Conservation (phyloP, 1,140 invertebrate species). For the Saccostrea echinata region DNA sequence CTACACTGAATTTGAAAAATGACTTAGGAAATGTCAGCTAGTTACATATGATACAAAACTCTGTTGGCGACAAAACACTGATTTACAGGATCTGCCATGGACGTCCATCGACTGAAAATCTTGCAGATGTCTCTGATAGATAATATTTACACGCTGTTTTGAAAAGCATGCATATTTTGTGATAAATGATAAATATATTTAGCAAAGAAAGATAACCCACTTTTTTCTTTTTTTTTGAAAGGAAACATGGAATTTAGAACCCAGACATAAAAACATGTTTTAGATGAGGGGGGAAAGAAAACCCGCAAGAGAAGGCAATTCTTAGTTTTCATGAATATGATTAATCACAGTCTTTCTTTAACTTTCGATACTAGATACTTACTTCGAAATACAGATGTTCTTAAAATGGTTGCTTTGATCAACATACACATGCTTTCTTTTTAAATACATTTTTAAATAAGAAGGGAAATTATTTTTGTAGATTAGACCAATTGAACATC, state of each 20-base stretch:
- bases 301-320: not conserved
- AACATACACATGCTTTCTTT: no score
- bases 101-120: not conserved
- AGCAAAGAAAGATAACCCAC: not conserved
- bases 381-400: no score
- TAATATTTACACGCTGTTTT: not conserved
- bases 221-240: not conserved
- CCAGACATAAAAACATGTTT: not conserved
- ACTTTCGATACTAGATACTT: no score
- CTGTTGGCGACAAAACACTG: not conserved
- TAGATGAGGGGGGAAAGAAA: not conserved
- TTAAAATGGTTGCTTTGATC: no score
- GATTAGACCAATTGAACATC: no score
- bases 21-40: not conserved
- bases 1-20: not conserved
- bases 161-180: not conserved
- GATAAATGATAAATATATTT: not conserved
- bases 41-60: not conserved
- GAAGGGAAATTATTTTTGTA: no score
- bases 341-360: not conserved
- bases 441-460: no score
- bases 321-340: not conserved
- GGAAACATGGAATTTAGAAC: not conserved
- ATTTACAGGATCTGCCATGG: not conserved
- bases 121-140: not conserved